Evolutionary conservation across 2,888 invertebrate genomes (phyloP).

Genomic region (Philonicus albiceps): DNA sequence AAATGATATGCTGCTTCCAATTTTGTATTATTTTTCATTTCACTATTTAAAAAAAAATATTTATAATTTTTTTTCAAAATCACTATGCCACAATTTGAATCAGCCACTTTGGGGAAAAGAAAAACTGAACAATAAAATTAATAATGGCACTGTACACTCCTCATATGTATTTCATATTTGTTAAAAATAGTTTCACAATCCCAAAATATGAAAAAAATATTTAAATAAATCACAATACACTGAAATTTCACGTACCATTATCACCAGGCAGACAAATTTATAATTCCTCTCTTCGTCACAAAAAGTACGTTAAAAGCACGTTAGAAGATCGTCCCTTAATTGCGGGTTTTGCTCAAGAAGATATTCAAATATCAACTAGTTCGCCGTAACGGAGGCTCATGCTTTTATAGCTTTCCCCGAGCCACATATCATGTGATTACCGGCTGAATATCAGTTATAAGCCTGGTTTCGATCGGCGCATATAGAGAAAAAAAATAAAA

Average conservation of each 20-base stretch:
- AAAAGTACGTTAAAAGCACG: not conserved
- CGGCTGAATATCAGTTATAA: slow-evolving; percentile 11
- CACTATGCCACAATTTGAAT: not conserved
- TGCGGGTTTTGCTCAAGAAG: not conserved
- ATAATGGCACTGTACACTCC: not conserved
- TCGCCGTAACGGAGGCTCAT: not conserved
- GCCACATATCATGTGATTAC: not conserved
- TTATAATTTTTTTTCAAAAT: not conserved
- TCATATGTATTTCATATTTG: not conserved
- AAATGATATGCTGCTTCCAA: too few relatives aligned
- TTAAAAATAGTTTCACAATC: not conserved
- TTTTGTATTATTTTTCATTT: not conserved
- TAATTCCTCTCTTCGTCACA: not conserved
- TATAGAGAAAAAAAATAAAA: not conserved
- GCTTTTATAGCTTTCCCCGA: slow-evolving; percentile 6
- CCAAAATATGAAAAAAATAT: not conserved
- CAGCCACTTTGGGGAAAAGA: not conserved
- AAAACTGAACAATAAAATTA: too few relatives aligned
- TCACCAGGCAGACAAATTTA: not conserved
- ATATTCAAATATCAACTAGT: slow-evolving; percentile 14
- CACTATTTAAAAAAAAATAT: too few relatives aligned
- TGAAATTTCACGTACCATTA: slow-evolving; percentile 17
- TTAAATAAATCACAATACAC: not conserved
- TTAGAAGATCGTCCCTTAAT: not conserved
- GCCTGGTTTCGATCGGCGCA: not conserved